phyloP scores from a whole-genome alignment of 2,888 invertebrate species.

The Branchipolynoe longqiensis region DNA sequence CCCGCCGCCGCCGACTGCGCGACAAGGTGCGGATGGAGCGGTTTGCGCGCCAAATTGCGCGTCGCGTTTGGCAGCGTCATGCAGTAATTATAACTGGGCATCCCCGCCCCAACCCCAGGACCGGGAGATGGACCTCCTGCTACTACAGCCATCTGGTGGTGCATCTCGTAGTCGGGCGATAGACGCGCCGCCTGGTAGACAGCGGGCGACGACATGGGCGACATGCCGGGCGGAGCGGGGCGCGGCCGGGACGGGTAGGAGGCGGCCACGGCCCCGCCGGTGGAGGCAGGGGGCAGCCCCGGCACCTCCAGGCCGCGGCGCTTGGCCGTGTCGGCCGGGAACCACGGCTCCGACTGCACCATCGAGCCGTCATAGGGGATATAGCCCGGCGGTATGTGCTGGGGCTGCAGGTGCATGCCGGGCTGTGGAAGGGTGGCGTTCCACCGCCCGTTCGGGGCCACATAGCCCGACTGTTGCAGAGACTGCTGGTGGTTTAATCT shows the following conservation, averaged over 20 bases:
- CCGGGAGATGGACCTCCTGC: no score
- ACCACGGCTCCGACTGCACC: slow-evolving; percentile 60
- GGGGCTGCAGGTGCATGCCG: background rate
- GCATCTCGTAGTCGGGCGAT: slow-evolving; percentile 5
- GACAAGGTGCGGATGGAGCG: background rate
- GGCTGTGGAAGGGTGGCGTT: background rate
- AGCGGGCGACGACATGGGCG: background rate
- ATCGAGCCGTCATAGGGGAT: background rate
- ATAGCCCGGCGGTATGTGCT: background rate
- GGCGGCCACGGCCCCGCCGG: background rate
- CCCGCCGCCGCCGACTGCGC: no score
- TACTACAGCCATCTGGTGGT: background rate
- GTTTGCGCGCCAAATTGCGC: slow-evolving; percentile 9
- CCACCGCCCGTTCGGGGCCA: background rate
- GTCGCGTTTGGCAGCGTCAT: no score
- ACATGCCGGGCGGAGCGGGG: background rate
- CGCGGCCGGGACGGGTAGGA: background rate
- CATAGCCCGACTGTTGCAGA: background rate
- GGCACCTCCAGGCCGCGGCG: background rate
- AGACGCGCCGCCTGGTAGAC: background rate
- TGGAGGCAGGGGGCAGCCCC: background rate
- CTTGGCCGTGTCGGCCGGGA: slow-evolving; percentile 47
- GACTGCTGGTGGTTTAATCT: slow-evolving; percentile 5
- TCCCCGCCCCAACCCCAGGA: no score
- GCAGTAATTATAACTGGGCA: no score